Percentiles rank a stretch among this genome's conserved stretches.
Conservation (phyloP, 2,888 invertebrate species). For the Callyntrura guangdongensis region DNA sequence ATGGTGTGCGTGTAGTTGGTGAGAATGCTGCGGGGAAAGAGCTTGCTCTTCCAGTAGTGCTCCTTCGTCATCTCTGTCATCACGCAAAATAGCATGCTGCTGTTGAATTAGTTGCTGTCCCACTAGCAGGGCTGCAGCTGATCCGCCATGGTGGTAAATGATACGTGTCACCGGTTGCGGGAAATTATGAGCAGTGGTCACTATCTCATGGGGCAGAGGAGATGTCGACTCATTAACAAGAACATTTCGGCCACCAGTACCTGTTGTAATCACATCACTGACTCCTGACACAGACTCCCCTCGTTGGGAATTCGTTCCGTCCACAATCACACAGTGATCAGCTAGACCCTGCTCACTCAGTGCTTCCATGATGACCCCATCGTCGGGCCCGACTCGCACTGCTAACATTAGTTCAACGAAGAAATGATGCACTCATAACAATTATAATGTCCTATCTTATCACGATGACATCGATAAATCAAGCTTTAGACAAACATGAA, state of each 20-base stretch:
- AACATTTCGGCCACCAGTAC: constrained; percentile 2
- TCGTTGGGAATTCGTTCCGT: constrained; percentile 49
- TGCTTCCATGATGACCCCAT: constrained; percentile 79
- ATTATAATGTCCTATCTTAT: neutral
- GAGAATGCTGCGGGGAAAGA: constrained; percentile 67
- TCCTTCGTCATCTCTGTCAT: constrained; percentile 60
- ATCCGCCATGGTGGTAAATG: constrained; percentile 72
- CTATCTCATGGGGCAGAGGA: constrained; percentile 8
- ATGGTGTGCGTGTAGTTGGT: constrained; percentile 63
- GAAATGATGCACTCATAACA: constrained; percentile 16
- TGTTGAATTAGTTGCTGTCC: constrained; percentile 62
- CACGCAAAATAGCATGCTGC: constrained; percentile 38
- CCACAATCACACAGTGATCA: constrained; percentile 79
- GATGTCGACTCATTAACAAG: constrained; percentile 47
- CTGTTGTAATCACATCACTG: constrained; percentile 52
- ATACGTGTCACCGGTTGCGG: constrained; percentile 75
- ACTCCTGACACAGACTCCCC: constrained; percentile 42
- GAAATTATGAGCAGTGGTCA: constrained; percentile 59
- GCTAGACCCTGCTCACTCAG: constrained; percentile 77
- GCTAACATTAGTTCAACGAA: constrained; percentile 69
- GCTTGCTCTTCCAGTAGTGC: constrained; percentile 38
- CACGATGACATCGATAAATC: neutral
- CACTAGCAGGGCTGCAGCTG: constrained; percentile 57
- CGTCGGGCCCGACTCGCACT: constrained; percentile 73
- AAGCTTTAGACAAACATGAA: neutral